Conservation (phyloP, 2,888 invertebrate species). For the Brachyptera risi region DNA sequence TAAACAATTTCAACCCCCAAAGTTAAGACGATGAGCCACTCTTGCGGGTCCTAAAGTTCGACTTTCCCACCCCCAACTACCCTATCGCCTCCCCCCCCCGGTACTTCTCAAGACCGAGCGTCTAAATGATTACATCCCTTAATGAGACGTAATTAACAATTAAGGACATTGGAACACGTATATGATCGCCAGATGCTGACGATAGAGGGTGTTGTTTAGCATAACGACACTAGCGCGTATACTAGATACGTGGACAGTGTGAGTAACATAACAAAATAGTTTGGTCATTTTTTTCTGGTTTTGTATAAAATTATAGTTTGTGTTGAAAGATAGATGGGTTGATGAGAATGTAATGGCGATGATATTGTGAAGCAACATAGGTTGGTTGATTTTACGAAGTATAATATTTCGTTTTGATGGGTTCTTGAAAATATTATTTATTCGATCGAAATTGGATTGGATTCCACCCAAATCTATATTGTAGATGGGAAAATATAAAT, state of each 20-base stretch:
- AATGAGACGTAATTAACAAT: slow-evolving; percentile 19
- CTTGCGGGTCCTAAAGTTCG: background rate
- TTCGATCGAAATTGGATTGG: no score
- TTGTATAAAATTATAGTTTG: no score
- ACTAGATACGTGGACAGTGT: background rate
- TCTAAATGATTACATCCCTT: slow-evolving; percentile 19
- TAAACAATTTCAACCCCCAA: slow-evolving; percentile 20
- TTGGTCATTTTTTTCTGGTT: background rate
- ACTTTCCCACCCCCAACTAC: background rate
- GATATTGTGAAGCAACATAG: no score
- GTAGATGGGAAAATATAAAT: no score
- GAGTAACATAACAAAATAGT: no score
- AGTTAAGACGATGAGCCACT: slow-evolving; percentile 20
- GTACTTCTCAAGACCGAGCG: background rate
- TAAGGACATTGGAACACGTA: slow-evolving; percentile 17
- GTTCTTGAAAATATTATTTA: no score
- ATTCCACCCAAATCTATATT: no score
- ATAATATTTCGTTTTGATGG: no score
- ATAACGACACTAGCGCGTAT: background rate
- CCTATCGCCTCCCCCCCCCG: background rate
- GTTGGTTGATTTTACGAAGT: no score
- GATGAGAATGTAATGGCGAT: no score
- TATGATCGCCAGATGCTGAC: slow-evolving; percentile 10
- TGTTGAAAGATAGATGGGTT: no score
- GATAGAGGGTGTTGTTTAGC: background rate